phyloP scores from a whole-genome alignment of 1,140 invertebrate genomes.

The Ooceraea biroi region DNA sequence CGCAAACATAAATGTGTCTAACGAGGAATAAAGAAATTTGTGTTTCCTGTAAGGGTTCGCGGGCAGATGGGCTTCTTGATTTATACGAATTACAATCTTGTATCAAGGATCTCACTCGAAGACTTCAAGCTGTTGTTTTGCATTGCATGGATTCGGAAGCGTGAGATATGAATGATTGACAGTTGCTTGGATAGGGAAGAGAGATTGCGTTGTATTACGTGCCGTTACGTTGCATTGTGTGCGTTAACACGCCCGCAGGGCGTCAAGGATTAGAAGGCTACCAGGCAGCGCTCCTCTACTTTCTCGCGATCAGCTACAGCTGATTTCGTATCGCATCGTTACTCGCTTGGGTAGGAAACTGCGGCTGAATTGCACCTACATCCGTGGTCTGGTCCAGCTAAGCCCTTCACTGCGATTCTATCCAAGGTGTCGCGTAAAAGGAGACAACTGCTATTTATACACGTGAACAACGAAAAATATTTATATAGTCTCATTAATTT shows the following conservation, averaged over 20 bases:
- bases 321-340: constrained; percentile 28
- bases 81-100: background rate
- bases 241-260: constrained; percentile 8
- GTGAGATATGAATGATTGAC: background rate
- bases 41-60: constrained; percentile 14
- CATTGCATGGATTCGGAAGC: background rate
- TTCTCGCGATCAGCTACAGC: constrained; percentile 36
- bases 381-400: background rate
- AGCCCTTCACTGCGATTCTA: background rate
- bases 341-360: constrained; percentile 29
- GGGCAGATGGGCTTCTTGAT: background rate
- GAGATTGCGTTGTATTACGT: background rate
- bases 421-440: constrained; percentile 8
- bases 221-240: constrained; percentile 16
- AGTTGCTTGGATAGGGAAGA: background rate
- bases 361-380: constrained; percentile 25
- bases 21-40: constrained; percentile 4
- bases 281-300: constrained; percentile 44
- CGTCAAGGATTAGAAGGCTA: constrained; percentile 7
- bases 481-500: background rate
- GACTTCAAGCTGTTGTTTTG: constrained; percentile 1
- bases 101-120: background rate
- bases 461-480: too few species aligned
- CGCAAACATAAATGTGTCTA: constrained; percentile 3
- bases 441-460: too few species aligned